Evolutionary conservation across 2,797 vertebrate genomes (phyloP).

Genomic region (Coluber constrictor): DNA sequence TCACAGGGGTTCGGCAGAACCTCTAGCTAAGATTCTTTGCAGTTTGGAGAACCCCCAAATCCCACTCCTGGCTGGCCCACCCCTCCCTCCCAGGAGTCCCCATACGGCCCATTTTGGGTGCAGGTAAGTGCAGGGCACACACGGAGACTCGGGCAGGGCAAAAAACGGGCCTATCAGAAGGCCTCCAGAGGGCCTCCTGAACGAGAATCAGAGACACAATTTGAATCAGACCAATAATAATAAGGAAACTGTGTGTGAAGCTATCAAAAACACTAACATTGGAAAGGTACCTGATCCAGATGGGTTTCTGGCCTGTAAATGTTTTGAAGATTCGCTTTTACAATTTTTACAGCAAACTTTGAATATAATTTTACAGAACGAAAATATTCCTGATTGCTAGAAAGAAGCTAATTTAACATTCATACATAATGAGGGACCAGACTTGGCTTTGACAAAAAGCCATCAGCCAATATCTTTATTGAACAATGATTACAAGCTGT

Average conservation of each 20-base stretch:
- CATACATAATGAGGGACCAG: background rate
- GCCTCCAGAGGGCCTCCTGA: no score
- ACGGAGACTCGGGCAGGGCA: no score
- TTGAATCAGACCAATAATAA: background rate
- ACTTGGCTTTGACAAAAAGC: background rate
- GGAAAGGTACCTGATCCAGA: background rate
- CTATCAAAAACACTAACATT: background rate
- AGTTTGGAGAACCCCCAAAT: no score
- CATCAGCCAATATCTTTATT: background rate
- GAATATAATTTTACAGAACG: background rate
- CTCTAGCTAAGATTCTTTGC: no score
- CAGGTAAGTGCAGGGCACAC: no score
- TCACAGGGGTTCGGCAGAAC: no score
- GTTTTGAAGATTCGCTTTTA: background rate
- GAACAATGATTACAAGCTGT: background rate
- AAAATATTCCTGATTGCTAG: background rate
- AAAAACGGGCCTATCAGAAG: no score
- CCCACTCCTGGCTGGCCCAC: no score
- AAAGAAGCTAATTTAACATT: background rate
- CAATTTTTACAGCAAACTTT: background rate
- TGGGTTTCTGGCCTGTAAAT: background rate
- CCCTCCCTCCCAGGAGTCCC: no score
- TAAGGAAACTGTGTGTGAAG: background rate
- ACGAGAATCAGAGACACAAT: background rate
- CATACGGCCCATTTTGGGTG: no score